Percentiles rank a stretch among this genome's conserved stretches.
Evolutionary conservation across 2,113 vertebrate species (phyloP).

Genomic region (Ctenomys sociabilis): DNA sequence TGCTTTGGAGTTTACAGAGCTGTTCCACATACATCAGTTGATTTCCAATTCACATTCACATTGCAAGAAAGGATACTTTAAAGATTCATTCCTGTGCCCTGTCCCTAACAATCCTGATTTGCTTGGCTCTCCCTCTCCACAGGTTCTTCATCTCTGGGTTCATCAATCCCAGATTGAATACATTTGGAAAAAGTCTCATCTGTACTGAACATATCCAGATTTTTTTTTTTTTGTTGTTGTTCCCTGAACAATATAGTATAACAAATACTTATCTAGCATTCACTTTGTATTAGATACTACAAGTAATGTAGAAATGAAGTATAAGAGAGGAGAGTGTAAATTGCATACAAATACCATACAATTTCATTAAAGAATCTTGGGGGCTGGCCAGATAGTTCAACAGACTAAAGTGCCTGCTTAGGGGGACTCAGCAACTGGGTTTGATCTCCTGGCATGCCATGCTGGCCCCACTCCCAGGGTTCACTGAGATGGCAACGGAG

Average conservation of each 20-base stretch:
- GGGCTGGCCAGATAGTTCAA: no score
- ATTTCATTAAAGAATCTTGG: background rate
- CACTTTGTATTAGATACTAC: background rate
- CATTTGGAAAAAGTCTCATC: background rate
- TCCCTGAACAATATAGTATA: background rate
- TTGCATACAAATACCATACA: background rate
- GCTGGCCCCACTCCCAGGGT: no score
- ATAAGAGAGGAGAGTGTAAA: background rate
- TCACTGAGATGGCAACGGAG: no score
- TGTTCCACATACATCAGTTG: background rate
- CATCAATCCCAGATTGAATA: background rate
- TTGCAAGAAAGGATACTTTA: background rate
- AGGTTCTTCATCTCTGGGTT: background rate
- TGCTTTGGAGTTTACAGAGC: slow-evolving; percentile 29
- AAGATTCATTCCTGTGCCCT: background rate
- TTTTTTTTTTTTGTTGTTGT: background rate
- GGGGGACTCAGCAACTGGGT: no score
- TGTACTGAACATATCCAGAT: background rate
- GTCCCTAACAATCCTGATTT: background rate
- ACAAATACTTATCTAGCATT: background rate
- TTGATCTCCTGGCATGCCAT: no score
- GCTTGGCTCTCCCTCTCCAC: background rate
- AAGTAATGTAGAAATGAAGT: background rate
- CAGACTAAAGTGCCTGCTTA: no score
- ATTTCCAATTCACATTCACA: background rate